Percentiles rank a stretch among this genome's conserved stretches.
These are phyloP conservation scores for Pyrochroa serraticornis DNA, from an alignment of 2,888 invertebrate genomes.

Conservation along the genomic window DNA sequence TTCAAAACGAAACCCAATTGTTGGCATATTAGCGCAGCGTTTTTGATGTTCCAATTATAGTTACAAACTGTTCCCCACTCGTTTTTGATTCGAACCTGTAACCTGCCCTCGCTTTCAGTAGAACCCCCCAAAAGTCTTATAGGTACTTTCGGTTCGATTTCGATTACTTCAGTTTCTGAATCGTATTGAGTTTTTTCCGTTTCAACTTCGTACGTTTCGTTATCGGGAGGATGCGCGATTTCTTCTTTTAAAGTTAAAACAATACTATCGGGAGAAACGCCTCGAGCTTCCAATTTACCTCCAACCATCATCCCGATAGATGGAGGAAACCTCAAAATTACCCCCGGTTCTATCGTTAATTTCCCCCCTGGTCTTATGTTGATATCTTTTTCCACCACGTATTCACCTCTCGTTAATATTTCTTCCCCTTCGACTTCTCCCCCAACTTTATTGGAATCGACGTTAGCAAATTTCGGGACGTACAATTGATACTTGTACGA, in stretches of 20 bases:
- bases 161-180: slow-evolving; percentile 65
- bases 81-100: slow-evolving; percentile 82
- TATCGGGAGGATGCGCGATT: slow-evolving; percentile 68
- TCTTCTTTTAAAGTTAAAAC: slow-evolving; percentile 80
- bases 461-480: slow-evolving; percentile 78
- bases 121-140: slow-evolving; percentile 83
- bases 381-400: slow-evolving; percentile 91
- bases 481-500: slow-evolving; percentile 77
- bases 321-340: slow-evolving; percentile 87
- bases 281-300: slow-evolving; percentile 84
- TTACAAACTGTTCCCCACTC: slow-evolving; percentile 98
- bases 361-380: slow-evolving; percentile 93
- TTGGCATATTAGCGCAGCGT: slow-evolving; percentile 93
- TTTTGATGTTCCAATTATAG: slow-evolving; percentile 91
- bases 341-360: slow-evolving; percentile 85
- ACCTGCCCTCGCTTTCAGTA: slow-evolving; percentile 82
- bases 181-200: slow-evolving; percentile 52
- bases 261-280: slow-evolving; percentile 79
- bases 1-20: slow-evolving; percentile 92
- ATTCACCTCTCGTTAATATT: slow-evolving; percentile 81
- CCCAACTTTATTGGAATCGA: slow-evolving; percentile 73
- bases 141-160: slow-evolving; percentile 68
- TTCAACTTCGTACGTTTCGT: slow-evolving; percentile 67
- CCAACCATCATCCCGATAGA: slow-evolving; percentile 97
- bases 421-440: slow-evolving; percentile 94